Percentiles rank a stretch among this genome's conserved stretches.
Evolutionary conservation across 1,140 invertebrate species (phyloP).

Genomic region (Cydia amplana): DNA sequence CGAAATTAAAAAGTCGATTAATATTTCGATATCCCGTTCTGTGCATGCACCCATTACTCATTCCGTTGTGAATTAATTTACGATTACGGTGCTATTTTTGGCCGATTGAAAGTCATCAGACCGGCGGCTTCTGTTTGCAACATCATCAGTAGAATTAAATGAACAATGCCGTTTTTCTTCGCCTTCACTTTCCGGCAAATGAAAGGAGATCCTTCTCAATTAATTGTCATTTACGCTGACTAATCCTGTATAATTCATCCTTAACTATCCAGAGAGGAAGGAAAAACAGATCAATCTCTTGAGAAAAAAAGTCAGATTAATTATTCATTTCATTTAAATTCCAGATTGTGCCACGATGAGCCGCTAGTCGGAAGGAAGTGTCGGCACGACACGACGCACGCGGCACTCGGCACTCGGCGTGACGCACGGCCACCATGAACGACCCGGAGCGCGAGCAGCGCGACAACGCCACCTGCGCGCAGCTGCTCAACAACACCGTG

Average conservation of each 20-base stretch:
- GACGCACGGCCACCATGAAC: neutral
- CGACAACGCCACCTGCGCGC: neutral
- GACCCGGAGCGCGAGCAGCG: slow-evolving; percentile 23
- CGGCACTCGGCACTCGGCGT: neutral
- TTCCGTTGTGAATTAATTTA: slow-evolving; percentile 9
- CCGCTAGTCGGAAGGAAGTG: neutral
- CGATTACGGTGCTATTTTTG: neutral
- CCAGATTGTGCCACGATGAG: neutral
- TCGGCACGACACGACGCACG: neutral
- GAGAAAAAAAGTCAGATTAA: neutral
- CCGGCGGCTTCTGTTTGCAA: neutral
- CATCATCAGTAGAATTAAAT: neutral
- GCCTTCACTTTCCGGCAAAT: neutral
- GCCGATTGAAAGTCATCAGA: neutral
- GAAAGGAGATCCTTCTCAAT: neutral
- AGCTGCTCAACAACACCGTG: slow-evolving; percentile 24
- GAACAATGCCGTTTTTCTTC: neutral
- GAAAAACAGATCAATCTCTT: too few relatives aligned
- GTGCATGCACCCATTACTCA: slow-evolving; percentile 5
- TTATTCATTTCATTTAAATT: neutral
- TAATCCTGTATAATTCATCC: neutral
- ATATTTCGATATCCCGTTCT: neutral
- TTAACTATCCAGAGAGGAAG: too few relatives aligned
- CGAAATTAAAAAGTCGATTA: neutral
- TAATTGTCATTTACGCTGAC: neutral